Base-by-base conservation (phyloP, 2,113 vertebrate genomes). In the Sigmodon hispidus region DNA sequence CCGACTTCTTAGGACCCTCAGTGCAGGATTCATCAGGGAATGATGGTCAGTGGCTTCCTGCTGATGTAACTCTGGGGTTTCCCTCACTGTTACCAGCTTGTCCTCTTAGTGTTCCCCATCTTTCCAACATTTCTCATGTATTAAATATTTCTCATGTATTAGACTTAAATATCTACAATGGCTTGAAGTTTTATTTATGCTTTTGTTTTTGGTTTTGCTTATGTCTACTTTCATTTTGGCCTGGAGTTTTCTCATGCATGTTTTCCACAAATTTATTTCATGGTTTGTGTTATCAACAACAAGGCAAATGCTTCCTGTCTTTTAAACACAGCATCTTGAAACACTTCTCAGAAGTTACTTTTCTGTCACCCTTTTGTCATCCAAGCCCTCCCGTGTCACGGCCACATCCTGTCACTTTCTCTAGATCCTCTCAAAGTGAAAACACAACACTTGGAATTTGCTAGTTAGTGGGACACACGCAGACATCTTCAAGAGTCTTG, bases 151-250 rank as follows among this genome's bases (percentile, higher is more conserved):
- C 75, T n/a, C n/a, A n/a, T n/a, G n/a, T n/a, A n/a, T n/a, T n/a
- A 57, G 40, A 29, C 8, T 75, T 83, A 81, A 91, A 40, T 87
- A 40, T 48, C 81, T 75, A 87, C 48, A 87, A 43, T 69, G 50
- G 34, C 34, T 87, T 48, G 24, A 45, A 73, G 34, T 91, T 93
- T 87, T n/a, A 59, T 81, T 50, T 59, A 13, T 9, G 3, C 48
- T 91, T 81, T 34, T 80, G 48, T 72, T 52, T 34, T 50, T 76
- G 26, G 26, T 55, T 55, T 55, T 59, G 59, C 15, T 72, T 26
- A 7, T 75, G 11, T 69, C 40, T 77, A 11, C 89, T 43, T 81
- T 96, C 24, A 73, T 80, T 67, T 80, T 50, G 40, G 59, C 81
- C 40, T 31, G 40, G 65, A 76, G 43, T 22, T 12, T 31, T 91